phyloP scores from a whole-genome alignment of 2,113 vertebrate species.

The Tachuris rubrigastra region DNA sequence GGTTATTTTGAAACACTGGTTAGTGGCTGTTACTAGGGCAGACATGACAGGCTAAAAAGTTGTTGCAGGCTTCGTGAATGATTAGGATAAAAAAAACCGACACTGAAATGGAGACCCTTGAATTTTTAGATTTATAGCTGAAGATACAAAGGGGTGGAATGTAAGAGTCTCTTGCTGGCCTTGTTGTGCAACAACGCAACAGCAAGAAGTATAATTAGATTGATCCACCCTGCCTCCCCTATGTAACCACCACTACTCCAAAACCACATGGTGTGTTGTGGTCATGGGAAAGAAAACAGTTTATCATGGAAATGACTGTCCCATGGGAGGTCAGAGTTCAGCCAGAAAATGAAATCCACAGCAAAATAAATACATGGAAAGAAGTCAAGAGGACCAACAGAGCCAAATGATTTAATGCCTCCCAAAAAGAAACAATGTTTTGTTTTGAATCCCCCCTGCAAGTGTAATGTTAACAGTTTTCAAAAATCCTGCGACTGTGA shows the following conservation, averaged over 20 bases:
- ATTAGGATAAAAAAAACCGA: neutral
- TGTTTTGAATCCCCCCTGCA: neutral
- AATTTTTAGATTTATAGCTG: neutral
- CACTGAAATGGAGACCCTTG: neutral
- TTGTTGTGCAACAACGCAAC: neutral
- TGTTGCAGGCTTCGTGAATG: neutral
- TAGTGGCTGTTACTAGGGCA: neutral
- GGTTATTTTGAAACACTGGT: neutral
- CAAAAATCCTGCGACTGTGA: neutral
- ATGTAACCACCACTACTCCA: conserved; percentile 5
- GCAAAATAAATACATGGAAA: conserved; percentile 5
- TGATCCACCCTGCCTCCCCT: neutral
- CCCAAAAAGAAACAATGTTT: neutral
- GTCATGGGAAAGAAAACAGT: conserved; percentile 55
- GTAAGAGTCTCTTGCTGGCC: neutral
- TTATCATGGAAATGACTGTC: conserved; percentile 40
- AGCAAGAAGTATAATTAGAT: neutral
- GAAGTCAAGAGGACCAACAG: neutral
- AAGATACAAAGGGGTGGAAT: neutral
- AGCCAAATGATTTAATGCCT: neutral
- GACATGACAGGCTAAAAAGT: neutral
- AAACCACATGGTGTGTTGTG: conserved; percentile 46
- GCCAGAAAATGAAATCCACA: conserved; percentile 41
- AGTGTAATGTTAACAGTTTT: neutral
- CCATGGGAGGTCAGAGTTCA: conserved; percentile 33